phyloP scores from a whole-genome alignment of 2,888 invertebrate species.

The Deilephila porcellus region DNA sequence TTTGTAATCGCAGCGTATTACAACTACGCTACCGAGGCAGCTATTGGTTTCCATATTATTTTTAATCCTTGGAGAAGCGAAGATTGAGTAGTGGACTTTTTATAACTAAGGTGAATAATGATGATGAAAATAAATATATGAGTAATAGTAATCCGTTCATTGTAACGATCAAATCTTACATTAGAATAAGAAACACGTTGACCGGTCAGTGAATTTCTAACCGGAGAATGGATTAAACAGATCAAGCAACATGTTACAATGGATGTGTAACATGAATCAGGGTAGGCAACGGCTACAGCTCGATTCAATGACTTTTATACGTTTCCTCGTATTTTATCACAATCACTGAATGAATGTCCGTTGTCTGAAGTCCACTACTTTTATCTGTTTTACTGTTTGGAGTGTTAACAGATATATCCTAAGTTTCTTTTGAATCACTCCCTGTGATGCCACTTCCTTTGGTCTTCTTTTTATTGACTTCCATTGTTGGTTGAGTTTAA shows the following conservation, averaged over 20 bases:
- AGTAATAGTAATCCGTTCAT: not conserved
- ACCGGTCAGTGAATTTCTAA: too few species aligned
- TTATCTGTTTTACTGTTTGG: slow-evolving; percentile 13
- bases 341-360: slow-evolving; percentile 5
- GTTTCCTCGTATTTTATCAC: not conserved
- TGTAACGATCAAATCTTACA: not conserved
- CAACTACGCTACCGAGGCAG: too few species aligned
- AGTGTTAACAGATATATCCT: slow-evolving; percentile 32
- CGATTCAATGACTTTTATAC: slow-evolving; percentile 17
- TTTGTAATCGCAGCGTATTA: too few species aligned
- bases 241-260: too few species aligned
- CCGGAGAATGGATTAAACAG: too few species aligned
- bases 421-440: slow-evolving; percentile 10
- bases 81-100: too few species aligned
- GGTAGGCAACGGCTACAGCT: not conserved
- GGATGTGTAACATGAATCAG: not conserved
- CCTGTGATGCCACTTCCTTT: slow-evolving; percentile 7
- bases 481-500: not conserved
- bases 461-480: slow-evolving; percentile 7
- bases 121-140: too few species aligned
- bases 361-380: slow-evolving; percentile 12
- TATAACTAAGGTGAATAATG: too few species aligned
- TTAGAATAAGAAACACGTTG: not conserved
- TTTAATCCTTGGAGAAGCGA: too few species aligned
- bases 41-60: too few species aligned